Conservation (phyloP, 92 coral and sea anemone species). For the Pocillopora grandis region DNA sequence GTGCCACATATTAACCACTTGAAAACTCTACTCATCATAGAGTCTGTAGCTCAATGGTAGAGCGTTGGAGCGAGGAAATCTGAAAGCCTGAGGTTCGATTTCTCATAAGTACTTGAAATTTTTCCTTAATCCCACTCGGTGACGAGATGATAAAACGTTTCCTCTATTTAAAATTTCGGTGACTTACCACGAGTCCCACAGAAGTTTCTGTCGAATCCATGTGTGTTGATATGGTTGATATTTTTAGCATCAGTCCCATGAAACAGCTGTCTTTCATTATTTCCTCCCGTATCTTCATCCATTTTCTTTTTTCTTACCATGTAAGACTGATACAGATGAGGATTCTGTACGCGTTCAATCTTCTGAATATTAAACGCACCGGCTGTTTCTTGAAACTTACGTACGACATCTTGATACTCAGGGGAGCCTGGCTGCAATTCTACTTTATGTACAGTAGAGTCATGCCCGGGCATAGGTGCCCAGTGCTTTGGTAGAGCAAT, state of each 20-base stretch:
- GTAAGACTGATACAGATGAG: constrained; percentile 42
- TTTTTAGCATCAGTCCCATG: constrained; percentile 30
- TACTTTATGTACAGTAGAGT: constrained; percentile 26
- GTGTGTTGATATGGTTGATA: constrained; percentile 16
- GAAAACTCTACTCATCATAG: too few relatives aligned
- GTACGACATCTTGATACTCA: constrained; percentile 56
- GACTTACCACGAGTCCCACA: background rate
- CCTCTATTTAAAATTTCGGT: too few relatives aligned
- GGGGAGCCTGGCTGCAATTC: constrained; percentile 28
- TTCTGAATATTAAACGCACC: background rate
- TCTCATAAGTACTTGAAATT: too few relatives aligned
- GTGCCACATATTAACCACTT: too few relatives aligned
- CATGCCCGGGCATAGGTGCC: constrained; percentile 39
- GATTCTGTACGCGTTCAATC: constrained; percentile 53
- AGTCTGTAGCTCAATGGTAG: too few relatives aligned
- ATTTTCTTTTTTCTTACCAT: constrained; percentile 36
- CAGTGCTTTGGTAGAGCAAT: constrained; percentile 33
- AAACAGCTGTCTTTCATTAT: constrained; percentile 35
- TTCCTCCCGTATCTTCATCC: constrained; percentile 21
- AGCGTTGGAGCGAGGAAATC: too few relatives aligned
- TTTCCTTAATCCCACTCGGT: too few relatives aligned
- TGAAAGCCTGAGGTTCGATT: too few relatives aligned
- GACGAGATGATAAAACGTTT: too few relatives aligned
- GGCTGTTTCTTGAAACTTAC: constrained; percentile 7
- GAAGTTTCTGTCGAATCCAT: constrained; percentile 37